phyloP scores from a whole-genome alignment of 2,888 invertebrate species.

The Spodoptera picta region DNA sequence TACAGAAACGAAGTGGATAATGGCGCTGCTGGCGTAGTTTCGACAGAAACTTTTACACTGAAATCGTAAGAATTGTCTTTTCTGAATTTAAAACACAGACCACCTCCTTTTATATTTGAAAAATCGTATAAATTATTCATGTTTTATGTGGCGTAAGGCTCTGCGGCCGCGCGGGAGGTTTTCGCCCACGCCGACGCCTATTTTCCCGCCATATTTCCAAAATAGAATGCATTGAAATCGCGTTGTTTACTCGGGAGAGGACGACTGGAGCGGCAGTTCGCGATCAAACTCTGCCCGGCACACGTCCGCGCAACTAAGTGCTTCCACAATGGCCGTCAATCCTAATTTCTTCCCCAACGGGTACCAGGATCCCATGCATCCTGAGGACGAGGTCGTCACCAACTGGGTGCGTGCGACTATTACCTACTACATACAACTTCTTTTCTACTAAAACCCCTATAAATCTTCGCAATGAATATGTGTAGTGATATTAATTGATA shows the following conservation, averaged over 20 bases:
- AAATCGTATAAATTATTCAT: constrained; percentile 61
- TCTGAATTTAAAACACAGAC: constrained; percentile 3
- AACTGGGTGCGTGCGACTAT: constrained; percentile 88
- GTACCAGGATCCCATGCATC: constrained; percentile 86
- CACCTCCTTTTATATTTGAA: constrained; percentile 28
- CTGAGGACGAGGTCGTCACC: constrained; percentile 89
- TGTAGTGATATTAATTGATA: constrained; percentile 49
- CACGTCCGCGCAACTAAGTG: constrained; percentile 76
- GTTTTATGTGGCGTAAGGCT: constrained; percentile 74
- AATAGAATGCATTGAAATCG: constrained; percentile 87
- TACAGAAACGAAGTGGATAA: constrained; percentile 6
- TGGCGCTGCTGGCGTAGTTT: neutral
- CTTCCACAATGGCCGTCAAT: constrained; percentile 79
- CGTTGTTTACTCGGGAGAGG: constrained; percentile 84
- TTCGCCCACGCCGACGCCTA: constrained; percentile 81
- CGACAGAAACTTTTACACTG: neutral
- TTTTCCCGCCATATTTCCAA: constrained; percentile 86
- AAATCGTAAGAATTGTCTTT: neutral
- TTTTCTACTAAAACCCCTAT: constrained; percentile 37
- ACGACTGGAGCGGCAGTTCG: constrained; percentile 83
- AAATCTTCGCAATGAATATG: constrained; percentile 41
- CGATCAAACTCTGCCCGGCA: constrained; percentile 80
- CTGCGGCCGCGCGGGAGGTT: constrained; percentile 67
- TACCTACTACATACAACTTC: constrained; percentile 36
- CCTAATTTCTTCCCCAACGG: constrained; percentile 87